Percentiles rank a stretch among this genome's conserved stretches.
phyloP scores from a whole-genome alignment of 2,113 vertebrate species.

The Petroica traversi region DNA sequence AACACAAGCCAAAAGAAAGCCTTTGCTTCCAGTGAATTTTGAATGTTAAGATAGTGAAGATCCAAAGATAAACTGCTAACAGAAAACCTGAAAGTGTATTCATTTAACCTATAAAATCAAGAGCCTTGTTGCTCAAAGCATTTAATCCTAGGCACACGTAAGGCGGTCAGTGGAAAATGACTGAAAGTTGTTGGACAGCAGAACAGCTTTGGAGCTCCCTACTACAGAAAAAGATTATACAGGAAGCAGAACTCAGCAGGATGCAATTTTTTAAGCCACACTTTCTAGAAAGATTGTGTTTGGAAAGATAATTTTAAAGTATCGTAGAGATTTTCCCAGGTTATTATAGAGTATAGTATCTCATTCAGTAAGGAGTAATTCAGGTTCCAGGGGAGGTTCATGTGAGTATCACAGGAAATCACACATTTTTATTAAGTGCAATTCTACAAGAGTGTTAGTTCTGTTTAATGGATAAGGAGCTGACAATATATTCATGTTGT shows the following conservation, averaged over 20 bases:
- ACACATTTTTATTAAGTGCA: neutral
- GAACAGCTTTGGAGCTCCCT: neutral
- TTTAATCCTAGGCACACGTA: neutral
- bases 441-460: neutral
- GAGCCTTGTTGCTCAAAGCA: neutral
- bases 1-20: neutral
- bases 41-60: neutral
- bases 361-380: neutral
- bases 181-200: neutral
- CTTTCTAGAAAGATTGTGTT: neutral
- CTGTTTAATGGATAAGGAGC: constrained; percentile 7
- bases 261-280: neutral
- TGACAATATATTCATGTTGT: neutral
- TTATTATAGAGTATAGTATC: neutral
- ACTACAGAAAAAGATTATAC: neutral
- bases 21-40: neutral
- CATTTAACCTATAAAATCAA: neutral
- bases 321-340: neutral
- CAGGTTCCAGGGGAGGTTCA: neutral
- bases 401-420: neutral
- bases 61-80: neutral
- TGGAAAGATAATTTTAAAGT: neutral
- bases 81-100: neutral
- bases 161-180: neutral
- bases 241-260: neutral